Percentiles rank a stretch among this genome's conserved stretches.
phyloP scores from a whole-genome alignment of 2,113 vertebrate genomes.

The Zosterops borbonicus region DNA sequence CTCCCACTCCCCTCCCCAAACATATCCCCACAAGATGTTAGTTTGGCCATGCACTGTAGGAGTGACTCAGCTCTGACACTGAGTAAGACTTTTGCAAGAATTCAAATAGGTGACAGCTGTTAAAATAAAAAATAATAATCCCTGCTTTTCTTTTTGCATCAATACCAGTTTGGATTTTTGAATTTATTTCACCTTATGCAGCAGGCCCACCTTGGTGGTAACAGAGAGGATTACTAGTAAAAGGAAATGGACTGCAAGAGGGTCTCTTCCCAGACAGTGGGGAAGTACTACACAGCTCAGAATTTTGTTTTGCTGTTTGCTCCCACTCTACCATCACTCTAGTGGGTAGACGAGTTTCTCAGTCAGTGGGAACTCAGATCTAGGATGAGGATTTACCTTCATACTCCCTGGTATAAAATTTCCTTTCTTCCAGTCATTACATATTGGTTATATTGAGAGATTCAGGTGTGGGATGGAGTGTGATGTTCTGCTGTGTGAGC shows the following conservation, averaged over 20 bases:
- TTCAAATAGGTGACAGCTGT: constrained; percentile 3
- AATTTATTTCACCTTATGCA: neutral
- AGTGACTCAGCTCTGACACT: constrained; percentile 24
- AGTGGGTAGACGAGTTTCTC: neutral
- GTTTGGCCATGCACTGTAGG: neutral
- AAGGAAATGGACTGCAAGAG: neutral
- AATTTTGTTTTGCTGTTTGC: neutral
- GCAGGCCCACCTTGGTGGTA: neutral
- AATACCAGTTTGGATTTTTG: neutral
- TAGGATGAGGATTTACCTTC: neutral
- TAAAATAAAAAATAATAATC: neutral
- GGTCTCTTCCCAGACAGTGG: neutral
- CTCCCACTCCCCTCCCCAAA: constrained; percentile 28
- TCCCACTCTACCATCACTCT: neutral
- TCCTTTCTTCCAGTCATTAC: neutral
- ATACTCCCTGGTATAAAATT: neutral
- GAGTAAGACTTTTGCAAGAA: neutral
- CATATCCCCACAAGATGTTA: constrained; percentile 12
- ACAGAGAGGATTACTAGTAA: neutral
- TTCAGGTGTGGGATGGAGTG: neutral
- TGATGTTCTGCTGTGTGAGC: neutral
- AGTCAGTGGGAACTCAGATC: neutral
- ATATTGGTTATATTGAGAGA: neutral
- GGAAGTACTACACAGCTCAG: neutral
- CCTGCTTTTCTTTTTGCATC: neutral